Evolutionary conservation across 2,888 invertebrate species (phyloP), one percentile per base, ranked within the genome.

Genomic region (Nomada ruficornis): DNA sequence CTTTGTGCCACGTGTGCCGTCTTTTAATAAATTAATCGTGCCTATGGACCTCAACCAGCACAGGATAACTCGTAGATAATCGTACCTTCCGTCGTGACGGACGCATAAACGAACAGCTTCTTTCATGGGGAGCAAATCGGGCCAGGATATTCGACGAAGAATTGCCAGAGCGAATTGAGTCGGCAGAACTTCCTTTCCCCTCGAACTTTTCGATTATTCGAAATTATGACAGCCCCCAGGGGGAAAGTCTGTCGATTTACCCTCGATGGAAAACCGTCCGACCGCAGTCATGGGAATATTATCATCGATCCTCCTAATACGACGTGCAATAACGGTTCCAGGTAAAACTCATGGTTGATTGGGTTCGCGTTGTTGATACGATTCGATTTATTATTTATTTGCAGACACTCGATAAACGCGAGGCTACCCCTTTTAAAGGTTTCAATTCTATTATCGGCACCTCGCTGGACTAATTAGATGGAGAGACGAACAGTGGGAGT

Each of bases 121-220:
- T 54, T 71, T 55, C 47, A 57, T 15, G n/a, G 29, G 52, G 10
- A 47, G 18, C 4, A 47, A 54, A 70, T 2, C 20, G 29, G 67
- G 67, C 70, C 68, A 57, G 68, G 71, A 71, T 57, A 57, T 82
- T 70, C 72, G 57, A n/a, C 36, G 63, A 82, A 68, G 71, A 75
- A 83, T 86, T 52, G 55, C 63, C 73, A 26, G 54, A 29, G 83
- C 78, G 89, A 91, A 91, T 90, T 89, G 89, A 87, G 91, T 90
- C 88, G 90, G 86, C 86, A 88, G 65, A 89, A 91, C 84, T 91
- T 91, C 87, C 82, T 85, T 75, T 79, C 67, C 59, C 87, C 86
- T 89, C 89, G 86, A 90, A 92, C 90, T 92, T 91, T 91, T 88
- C 88, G 88, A 91, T 91, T 91, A 92, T 90, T 90, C 86, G 90